A percentile compares a stretch with the other conserved stretches of the same genome.
Conservation (phyloP, 2,888 invertebrate species). For the Trissolcus japonicus region DNA sequence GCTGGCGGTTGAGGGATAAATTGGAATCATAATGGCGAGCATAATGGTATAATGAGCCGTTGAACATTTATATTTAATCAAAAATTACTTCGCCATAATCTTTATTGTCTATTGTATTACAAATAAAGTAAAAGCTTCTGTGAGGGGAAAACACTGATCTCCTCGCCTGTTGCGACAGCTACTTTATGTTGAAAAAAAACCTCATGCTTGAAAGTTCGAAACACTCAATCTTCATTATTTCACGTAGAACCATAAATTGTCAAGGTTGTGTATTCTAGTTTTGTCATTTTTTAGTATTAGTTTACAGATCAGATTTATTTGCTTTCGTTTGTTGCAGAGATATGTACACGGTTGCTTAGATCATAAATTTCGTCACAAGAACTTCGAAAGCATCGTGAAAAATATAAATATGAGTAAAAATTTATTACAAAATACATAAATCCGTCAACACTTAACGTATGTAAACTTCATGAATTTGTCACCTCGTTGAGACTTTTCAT, state of each 20-base stretch:
- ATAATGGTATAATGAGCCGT: too few species aligned
- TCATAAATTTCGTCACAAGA: constrained; percentile 12
- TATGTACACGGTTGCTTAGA: background rate
- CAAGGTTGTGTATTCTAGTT: constrained; percentile 11
- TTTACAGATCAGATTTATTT: background rate
- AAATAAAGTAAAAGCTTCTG: too few species aligned
- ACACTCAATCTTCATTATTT: constrained; percentile 3
- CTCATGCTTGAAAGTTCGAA: too few species aligned
- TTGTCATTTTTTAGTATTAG: background rate
- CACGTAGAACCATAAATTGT: constrained; percentile 5
- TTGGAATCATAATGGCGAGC: too few species aligned
- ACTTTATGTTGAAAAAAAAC: too few species aligned
- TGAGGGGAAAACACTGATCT: too few species aligned
- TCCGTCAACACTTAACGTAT: constrained; percentile 28
- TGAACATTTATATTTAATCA: background rate
- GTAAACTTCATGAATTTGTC: constrained; percentile 2
- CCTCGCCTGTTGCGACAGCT: too few species aligned
- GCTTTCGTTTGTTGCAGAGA: constrained; percentile 1
- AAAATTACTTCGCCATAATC: too few species aligned
- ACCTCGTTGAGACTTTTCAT: constrained; percentile 64
- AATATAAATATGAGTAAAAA: constrained; percentile 33
- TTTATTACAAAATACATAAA: constrained; percentile 51
- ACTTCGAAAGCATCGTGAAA: constrained; percentile 10
- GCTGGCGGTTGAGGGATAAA: too few species aligned
- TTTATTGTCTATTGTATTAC: too few species aligned